phyloP scores from a whole-genome alignment of 2,888 invertebrate genomes.

The Spisula subtruncata region DNA sequence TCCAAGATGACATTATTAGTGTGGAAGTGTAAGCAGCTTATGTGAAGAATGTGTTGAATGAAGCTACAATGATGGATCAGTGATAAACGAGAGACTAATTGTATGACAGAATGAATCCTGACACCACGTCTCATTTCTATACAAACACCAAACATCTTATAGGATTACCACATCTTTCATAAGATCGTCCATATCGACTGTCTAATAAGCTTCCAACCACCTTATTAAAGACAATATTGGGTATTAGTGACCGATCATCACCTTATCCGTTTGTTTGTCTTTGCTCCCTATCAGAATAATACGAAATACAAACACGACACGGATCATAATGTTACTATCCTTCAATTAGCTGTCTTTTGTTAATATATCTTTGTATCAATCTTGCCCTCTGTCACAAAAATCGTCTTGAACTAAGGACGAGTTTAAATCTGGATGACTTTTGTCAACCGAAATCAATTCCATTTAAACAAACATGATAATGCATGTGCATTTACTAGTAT shows the following conservation, averaged over 20 bases:
- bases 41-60: conserved; percentile 1
- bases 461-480: too few relatives aligned
- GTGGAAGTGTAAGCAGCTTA: conserved; percentile 58
- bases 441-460: too few relatives aligned
- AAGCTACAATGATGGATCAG: conserved; percentile 52
- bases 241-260: not conserved
- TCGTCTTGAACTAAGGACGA: too few relatives aligned
- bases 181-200: conserved; percentile 36
- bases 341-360: conserved; percentile 5
- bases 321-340: not conserved
- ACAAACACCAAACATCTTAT: conserved; percentile 45
- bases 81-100: conserved; percentile 62
- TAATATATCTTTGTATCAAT: not conserved
- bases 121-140: conserved; percentile 55
- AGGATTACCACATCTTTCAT: conserved; percentile 9
- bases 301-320: not conserved
- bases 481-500: too few relatives aligned
- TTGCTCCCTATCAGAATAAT: conserved; percentile 5
- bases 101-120: conserved; percentile 60
- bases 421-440: too few relatives aligned
- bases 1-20: not conserved
- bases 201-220: not conserved
- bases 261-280: not conserved
- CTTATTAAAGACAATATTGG: conserved; percentile 23
- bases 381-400: not conserved